Percentiles rank a stretch among this genome's conserved stretches.
Conservation (phyloP, 2,888 invertebrate species). For the Cheilosia vulpina region DNA sequence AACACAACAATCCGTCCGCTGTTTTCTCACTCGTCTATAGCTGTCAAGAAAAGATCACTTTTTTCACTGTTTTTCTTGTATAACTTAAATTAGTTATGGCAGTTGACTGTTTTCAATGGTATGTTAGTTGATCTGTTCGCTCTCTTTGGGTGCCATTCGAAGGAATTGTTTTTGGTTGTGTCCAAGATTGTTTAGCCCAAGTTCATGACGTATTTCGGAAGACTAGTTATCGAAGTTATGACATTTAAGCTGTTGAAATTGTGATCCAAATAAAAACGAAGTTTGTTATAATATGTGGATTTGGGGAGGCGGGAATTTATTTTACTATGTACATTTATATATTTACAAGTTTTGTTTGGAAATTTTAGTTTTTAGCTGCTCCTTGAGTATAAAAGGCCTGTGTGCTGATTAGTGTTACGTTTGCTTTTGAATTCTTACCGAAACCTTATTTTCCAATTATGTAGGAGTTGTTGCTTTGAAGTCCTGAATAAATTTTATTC, state of each 20-base stretch:
- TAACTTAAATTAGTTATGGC: conserved; percentile 72
- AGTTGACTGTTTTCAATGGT: conserved; percentile 74
- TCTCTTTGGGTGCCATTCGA: conserved; percentile 56
- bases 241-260: conserved; percentile 89
- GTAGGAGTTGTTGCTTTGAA: no score
- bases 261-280: neutral
- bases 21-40: conserved; percentile 25
- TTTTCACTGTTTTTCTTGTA: neutral
- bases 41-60: conserved; percentile 29
- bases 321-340: neutral
- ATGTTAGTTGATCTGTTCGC: conserved; percentile 50
- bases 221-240: conserved; percentile 93
- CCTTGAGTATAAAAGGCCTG: no score
- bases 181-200: conserved; percentile 86
- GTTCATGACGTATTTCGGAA: conserved; percentile 94
- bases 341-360: neutral
- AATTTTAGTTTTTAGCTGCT: neutral
- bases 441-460: no score
- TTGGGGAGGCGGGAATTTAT: neutral
- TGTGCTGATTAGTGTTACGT: no score
- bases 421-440: no score
- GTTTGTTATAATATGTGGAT: neutral
- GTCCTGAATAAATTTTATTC: no score
- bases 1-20: neutral
- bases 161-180: neutral